Conservation (phyloP, 2,113 vertebrate genomes). For the Melanostigma gelatinosum region DNA sequence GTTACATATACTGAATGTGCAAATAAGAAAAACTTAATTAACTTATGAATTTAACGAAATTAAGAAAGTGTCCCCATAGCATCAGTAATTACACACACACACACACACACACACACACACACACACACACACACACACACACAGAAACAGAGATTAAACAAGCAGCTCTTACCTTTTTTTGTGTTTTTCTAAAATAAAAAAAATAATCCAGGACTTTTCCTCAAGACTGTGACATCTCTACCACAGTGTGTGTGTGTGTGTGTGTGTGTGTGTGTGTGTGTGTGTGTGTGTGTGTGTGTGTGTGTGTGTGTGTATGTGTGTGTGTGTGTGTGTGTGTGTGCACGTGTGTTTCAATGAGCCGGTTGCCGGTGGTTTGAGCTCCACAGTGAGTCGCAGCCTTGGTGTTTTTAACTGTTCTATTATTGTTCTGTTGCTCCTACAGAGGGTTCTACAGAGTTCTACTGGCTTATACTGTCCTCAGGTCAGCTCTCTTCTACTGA, state of each 20-base stretch:
- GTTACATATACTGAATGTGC: too few species aligned
- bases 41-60: too few species aligned
- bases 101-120: background rate
- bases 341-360: background rate
- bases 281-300: constrained; percentile 28
- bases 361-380: background rate
- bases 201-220: constrained; percentile 2
- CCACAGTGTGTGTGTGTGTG: constrained; percentile 18
- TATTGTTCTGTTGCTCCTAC: background rate
- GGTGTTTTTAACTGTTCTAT: background rate
- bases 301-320: constrained; percentile 28
- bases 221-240: constrained; percentile 42
- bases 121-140: background rate
- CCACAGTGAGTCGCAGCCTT: background rate
- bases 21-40: too few species aligned
- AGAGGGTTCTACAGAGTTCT: background rate
- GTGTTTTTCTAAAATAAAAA: background rate
- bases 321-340: constrained; percentile 18
- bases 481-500: background rate
- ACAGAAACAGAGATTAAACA: background rate
- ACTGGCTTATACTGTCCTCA: background rate
- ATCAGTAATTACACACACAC: background rate
- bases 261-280: constrained; percentile 29
- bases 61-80: too few species aligned
- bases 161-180: constrained; percentile 53